Evolutionary conservation across 2,797 vertebrate genomes (phyloP).

Genomic region (Crenuchus spilurus): DNA sequence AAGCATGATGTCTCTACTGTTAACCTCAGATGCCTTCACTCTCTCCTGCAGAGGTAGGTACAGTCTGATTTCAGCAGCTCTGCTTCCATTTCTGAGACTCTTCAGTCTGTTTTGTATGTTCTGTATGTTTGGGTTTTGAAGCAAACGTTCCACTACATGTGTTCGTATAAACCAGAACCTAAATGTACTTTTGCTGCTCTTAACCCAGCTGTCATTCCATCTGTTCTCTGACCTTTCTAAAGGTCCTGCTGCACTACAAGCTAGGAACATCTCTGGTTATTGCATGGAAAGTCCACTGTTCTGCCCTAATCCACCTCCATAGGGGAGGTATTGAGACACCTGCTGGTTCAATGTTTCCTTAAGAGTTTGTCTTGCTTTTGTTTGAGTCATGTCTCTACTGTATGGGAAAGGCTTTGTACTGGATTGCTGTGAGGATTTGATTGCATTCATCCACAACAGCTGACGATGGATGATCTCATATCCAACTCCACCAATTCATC

Average conservation of each 20-base stretch:
- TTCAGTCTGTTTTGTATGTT: neutral
- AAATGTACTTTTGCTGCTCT: neutral
- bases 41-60: slow-evolving; percentile 3
- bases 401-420: no score
- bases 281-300: neutral
- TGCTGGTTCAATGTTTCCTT: no score
- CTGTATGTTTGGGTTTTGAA: neutral
- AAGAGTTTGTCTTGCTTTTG: no score
- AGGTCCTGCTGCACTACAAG: neutral
- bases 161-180: neutral
- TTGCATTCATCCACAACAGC: no score
- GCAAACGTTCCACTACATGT: neutral
- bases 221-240: neutral
- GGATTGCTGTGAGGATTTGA: no score
- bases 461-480: no score
- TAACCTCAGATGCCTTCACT: neutral
- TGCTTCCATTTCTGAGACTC: neutral
- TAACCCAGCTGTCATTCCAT: neutral
- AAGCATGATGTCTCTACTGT: neutral
- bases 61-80: neutral
- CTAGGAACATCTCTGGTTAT: neutral
- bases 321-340: no score
- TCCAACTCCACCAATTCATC: no score
- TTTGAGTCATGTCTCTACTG: no score
- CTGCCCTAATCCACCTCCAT: neutral